Evolutionary conservation across 2,113 vertebrate genomes (phyloP).

Genomic region (Neolamprologus devosi): DNA sequence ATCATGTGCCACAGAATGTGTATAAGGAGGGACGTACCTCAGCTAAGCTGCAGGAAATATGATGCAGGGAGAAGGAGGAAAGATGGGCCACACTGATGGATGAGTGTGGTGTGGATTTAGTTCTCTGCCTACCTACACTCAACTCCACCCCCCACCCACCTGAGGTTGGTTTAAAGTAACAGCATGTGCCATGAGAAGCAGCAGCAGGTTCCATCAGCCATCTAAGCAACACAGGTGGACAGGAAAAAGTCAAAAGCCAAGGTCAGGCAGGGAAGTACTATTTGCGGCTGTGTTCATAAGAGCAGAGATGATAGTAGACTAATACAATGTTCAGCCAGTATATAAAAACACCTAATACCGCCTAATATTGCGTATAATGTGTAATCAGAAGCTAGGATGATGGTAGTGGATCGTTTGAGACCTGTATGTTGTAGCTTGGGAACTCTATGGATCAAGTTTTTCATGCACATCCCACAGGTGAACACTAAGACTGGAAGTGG

Average conservation of each 20-base stretch:
- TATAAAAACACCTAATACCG: background rate
- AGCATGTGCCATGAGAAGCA: background rate
- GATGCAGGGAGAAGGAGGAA: background rate
- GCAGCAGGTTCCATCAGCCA: background rate
- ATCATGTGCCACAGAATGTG: slow-evolving; percentile 41
- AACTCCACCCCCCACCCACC: background rate
- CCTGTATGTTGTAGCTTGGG: background rate
- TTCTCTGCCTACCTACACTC: background rate
- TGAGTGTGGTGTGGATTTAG: slow-evolving; percentile 27
- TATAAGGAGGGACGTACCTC: slow-evolving; percentile 32
- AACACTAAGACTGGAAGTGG: background rate
- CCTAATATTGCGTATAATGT: background rate
- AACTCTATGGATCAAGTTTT: background rate
- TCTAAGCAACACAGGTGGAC: background rate
- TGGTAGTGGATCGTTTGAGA: background rate
- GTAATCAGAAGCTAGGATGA: background rate
- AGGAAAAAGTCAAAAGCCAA: slow-evolving; percentile 15
- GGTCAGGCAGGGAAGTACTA: background rate
- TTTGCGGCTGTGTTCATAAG: background rate
- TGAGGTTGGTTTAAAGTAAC: slow-evolving; percentile 3
- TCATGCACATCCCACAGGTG: background rate
- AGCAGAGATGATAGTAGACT: background rate
- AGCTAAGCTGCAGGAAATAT: slow-evolving; percentile 4
- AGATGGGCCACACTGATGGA: slow-evolving; percentile 30
- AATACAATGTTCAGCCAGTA: background rate